These are phyloP conservation scores for Valencia hispanica DNA, from an alignment of 2,797 vertebrate species.

Conservation along the genomic window DNA sequence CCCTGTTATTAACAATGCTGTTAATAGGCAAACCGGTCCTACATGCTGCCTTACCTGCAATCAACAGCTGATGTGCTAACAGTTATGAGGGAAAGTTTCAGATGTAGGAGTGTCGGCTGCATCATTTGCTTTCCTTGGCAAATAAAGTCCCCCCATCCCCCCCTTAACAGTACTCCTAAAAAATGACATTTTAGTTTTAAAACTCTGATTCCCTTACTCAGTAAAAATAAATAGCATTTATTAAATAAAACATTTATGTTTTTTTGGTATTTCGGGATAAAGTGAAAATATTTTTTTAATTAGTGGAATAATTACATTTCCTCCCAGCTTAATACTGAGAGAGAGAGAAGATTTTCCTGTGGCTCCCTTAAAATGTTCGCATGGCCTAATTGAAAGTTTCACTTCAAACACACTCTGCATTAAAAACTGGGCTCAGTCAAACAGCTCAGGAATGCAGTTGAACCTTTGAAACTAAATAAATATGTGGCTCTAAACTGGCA, in stretches of 20 bases:
- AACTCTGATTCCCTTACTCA: conserved; percentile 28
- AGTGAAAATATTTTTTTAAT: conserved; percentile 48
- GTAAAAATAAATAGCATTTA: conserved; percentile 50
- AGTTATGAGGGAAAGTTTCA: conserved; percentile 8
- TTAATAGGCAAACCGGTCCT: conserved; percentile 22
- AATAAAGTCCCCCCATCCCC: background rate
- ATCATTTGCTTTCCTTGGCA: background rate
- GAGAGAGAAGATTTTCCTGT: conserved; percentile 16
- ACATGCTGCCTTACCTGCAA: conserved; percentile 4
- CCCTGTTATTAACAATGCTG: conserved; percentile 22
- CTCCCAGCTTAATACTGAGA: conserved; percentile 1
- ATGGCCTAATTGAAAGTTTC: conserved; percentile 14
- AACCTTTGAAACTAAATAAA: conserved; percentile 66
- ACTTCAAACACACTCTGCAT: conserved; percentile 47
- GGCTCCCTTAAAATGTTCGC: conserved; percentile 17
- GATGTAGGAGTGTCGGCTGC: conserved; percentile 37
- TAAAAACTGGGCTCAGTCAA: conserved; percentile 47
- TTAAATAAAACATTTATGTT: conserved; percentile 40
- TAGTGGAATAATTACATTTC: conserved; percentile 28
- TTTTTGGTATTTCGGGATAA: conserved; percentile 30
- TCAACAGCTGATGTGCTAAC: conserved; percentile 35
- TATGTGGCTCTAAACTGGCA: conserved; percentile 51
- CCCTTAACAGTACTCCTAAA: conserved; percentile 13
- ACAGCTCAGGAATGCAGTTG: conserved; percentile 48
- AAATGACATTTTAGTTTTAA: conserved; percentile 9